These are phyloP conservation scores for Acleris emargana DNA, from an alignment of 2,888 invertebrate species.

Conservation along the genomic window DNA sequence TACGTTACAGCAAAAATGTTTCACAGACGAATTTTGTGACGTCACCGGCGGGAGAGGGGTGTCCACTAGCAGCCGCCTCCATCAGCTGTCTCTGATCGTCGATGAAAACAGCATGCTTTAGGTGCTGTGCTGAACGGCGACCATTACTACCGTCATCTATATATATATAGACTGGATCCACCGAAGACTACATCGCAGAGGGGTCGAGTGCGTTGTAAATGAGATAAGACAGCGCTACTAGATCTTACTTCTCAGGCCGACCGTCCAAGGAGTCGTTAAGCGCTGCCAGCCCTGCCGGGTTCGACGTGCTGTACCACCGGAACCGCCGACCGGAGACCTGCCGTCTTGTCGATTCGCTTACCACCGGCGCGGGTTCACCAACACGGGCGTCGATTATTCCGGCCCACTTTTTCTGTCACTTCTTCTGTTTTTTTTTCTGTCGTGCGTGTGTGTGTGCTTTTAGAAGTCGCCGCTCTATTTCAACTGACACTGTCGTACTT, in stretches of 20 bases:
- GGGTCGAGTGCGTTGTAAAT: slow-evolving; percentile 37
- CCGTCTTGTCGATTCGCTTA: slow-evolving; percentile 33
- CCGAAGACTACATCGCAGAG: neutral
- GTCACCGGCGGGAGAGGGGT: neutral
- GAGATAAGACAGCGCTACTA: slow-evolving; percentile 43
- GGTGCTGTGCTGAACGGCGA: neutral
- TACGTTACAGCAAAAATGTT: neutral
- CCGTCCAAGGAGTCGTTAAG: slow-evolving; percentile 23
- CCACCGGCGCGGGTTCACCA: slow-evolving; percentile 27
- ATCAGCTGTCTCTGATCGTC: neutral
- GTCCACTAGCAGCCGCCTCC: neutral
- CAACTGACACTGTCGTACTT: neutral
- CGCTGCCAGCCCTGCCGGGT: slow-evolving; percentile 37
- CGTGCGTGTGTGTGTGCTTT: neutral
- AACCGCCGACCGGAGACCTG: slow-evolving; percentile 36
- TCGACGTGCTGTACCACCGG: slow-evolving; percentile 21
- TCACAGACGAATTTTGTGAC: no score
- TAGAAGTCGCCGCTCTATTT: neutral
- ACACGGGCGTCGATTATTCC: slow-evolving; percentile 39
- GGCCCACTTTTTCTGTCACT: slow-evolving; percentile 37
- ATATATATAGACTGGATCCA: neutral
- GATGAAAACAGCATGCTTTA: neutral
- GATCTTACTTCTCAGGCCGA: slow-evolving; percentile 39
- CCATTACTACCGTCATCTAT: neutral
- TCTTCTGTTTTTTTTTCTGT: no score